Conservation (phyloP, 1,140 invertebrate species). For the Copidosoma floridanum region DNA sequence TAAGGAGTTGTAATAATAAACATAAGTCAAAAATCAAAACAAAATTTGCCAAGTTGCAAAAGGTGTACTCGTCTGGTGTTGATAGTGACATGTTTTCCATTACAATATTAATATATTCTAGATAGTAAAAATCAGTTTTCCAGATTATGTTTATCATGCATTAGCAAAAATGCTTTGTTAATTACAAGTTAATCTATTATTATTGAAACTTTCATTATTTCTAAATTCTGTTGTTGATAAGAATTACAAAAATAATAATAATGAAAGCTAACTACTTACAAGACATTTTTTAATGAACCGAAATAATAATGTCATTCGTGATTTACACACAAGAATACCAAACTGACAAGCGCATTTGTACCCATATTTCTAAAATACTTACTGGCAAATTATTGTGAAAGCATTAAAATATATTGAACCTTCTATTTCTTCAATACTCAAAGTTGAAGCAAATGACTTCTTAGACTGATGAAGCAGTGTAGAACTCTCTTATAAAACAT, state of each 20-base stretch:
- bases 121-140: slow-evolving; percentile 9
- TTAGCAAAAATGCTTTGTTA: slow-evolving; percentile 24
- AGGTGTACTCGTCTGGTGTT: slow-evolving; percentile 15
- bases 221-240: too few relatives aligned
- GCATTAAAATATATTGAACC: too few relatives aligned
- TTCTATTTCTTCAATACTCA: not conserved
- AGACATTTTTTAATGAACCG: not conserved
- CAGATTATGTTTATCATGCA: slow-evolving; percentile 11
- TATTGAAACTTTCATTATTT: not conserved
- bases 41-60: slow-evolving; percentile 4
- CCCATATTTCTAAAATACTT: not conserved
- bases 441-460: not conserved
- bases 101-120: slow-evolving; percentile 6
- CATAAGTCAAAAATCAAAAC: not conserved
- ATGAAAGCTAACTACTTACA: slow-evolving; percentile 11
- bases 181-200: slow-evolving; percentile 13
- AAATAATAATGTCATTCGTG: not conserved
- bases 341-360: slow-evolving; percentile 8
- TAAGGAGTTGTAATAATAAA: too few relatives aligned
- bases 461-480: slow-evolving; percentile 10
- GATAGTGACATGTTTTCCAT: slow-evolving; percentile 8
- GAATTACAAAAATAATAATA: slow-evolving; percentile 1
- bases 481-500: slow-evolving; percentile 20
- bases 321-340: slow-evolving; percentile 8
- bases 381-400: not conserved